Conservation (phyloP, 2,888 invertebrate species). For the Apodemia duryi region DNA sequence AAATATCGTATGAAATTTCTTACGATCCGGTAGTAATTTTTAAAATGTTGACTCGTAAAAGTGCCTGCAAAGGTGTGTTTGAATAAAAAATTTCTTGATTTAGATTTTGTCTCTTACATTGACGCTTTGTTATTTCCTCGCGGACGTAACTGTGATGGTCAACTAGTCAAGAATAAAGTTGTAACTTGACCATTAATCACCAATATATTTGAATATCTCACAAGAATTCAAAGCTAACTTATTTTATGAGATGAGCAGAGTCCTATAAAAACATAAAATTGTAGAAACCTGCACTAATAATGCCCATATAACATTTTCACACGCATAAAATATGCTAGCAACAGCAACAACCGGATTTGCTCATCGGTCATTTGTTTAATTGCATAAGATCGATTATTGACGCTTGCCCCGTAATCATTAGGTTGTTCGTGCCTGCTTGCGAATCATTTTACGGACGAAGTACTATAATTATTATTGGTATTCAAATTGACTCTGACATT, state of each 20-base stretch:
- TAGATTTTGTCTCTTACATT: no score
- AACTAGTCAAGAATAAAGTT: no score
- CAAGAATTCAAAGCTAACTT: neutral
- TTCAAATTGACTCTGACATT: constrained; percentile 21
- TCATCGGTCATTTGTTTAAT: constrained; percentile 52
- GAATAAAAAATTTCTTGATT: no score
- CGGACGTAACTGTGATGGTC: no score
- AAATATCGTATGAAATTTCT: no score
- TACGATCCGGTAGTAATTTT: no score
- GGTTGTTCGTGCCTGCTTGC: constrained; percentile 25
- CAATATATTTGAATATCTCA: no score
- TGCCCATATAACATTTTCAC: constrained; percentile 15
- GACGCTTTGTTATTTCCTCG: no score
- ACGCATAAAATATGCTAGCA: constrained; percentile 48
- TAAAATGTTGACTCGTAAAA: no score
- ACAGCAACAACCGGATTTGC: constrained; percentile 44
- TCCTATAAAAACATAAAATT: constrained; percentile 43
- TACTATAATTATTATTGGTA: constrained; percentile 18
- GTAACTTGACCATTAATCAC: no score
- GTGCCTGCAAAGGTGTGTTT: no score
- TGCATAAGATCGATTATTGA: constrained; percentile 59
- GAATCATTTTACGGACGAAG: constrained; percentile 28
- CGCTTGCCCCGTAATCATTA: constrained; percentile 44
- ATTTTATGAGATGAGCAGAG: neutral
- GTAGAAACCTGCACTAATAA: constrained; percentile 16